Conservation (phyloP, 2,113 vertebrate species). For the Python bivittatus region DNA sequence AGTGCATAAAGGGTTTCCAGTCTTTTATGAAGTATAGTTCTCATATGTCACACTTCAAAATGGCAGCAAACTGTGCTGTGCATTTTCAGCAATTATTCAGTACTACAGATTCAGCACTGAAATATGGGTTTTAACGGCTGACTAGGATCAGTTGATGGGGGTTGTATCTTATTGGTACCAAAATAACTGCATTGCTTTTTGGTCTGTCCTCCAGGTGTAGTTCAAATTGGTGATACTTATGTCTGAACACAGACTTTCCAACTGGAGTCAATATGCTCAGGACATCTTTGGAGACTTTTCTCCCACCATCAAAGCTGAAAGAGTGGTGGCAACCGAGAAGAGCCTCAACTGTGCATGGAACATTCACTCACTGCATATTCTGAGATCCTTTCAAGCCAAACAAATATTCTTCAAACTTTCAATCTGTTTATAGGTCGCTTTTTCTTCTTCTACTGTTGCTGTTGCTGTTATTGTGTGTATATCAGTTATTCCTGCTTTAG, state of each 20-base stretch:
- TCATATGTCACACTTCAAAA: not conserved
- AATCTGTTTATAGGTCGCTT: not conserved
- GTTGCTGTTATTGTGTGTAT: no score
- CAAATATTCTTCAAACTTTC: not conserved
- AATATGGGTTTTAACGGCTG: not conserved
- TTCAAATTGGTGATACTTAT: not conserved
- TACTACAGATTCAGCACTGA: not conserved
- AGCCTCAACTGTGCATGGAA: not conserved
- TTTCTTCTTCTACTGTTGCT: not conserved
- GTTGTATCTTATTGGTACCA: not conserved
- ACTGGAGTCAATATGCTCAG: not conserved
- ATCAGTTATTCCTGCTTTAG: not conserved
- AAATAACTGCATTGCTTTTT: not conserved
- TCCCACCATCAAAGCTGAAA: not conserved
- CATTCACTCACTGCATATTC: not conserved
- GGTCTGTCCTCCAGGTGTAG: not conserved
- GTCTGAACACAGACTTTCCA: not conserved
- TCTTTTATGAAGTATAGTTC: not conserved
- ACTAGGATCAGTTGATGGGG: not conserved
- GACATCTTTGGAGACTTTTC: not conserved
- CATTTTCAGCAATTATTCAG: not conserved
- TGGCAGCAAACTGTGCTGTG: not conserved
- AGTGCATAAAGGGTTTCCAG: not conserved
- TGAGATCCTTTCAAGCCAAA: not conserved
- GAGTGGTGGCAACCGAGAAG: not conserved